Base-by-base conservation (phyloP, 1,140 invertebrate species). In the Parapsyche elsis region DNA sequence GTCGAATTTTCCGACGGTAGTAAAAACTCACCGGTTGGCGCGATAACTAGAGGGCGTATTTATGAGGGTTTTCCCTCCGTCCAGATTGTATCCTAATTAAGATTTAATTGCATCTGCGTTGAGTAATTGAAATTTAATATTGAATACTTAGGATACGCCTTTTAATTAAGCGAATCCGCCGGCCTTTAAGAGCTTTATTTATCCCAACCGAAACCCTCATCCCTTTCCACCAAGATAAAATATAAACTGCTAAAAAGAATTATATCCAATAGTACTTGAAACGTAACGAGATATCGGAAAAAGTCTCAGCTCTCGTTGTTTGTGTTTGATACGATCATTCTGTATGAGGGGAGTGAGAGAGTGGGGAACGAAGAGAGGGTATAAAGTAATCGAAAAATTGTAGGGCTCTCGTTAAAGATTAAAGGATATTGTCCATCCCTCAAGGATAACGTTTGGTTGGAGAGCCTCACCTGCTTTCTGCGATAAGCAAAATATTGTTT, bases 71-170 rank as follows among this genome's bases (percentile, higher is more conserved):
- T 67, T 53, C 49, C 23, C 49, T 23, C 4, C 64, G 64, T 67
- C 64, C 64, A 67, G 64, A 30, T 30, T 67, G 64, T 67, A 67
- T 67, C 64, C 64, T 67, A 67, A 67, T 67, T 67, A 67, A 67
- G 64, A 67, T 67, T 67, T 67, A 67, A 67, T 67, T 67, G 64
- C 64, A 67, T 23, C 64, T 67, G 64, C 64, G 64, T 67, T 23
- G 64, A 67, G 64, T 67, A 67, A 67, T 67, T 67, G 64, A 26
- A 67, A 67, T 67, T 67, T 67, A 67, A 67, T 67, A 67, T 67
- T 67, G 64, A 67, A 67, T 67, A 67, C 64, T 67, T 67, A 67
- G 64, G 21, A 67, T 67, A 67, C 64, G 64, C 64, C 64, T 67
- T 67, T 67, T 67, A 67, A 67, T 67, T 67, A 67, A 67, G 64